Conservation (phyloP, 2,888 invertebrate species). For the Kryphioiulus occultus region DNA sequence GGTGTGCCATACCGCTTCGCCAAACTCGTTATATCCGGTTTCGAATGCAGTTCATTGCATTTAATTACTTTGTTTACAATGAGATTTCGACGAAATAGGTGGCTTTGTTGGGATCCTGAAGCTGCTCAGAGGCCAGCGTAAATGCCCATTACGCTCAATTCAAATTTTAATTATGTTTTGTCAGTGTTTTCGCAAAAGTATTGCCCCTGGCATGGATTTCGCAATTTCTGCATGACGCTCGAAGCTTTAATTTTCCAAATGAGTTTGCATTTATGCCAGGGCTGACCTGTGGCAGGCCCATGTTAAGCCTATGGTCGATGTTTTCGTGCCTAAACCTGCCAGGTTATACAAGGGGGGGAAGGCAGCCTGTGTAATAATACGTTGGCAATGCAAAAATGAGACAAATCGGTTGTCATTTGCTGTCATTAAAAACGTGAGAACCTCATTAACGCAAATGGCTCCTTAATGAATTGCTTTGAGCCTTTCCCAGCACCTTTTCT, state of each 20-base stretch:
- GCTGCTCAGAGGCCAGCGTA: neutral
- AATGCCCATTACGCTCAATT: neutral
- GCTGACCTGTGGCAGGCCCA: neutral
- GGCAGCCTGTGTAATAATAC: neutral
- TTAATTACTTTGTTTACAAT: neutral
- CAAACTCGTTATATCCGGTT: neutral
- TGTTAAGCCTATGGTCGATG: neutral
- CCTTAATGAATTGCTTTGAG: constrained; percentile 41
- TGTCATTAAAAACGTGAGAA: constrained; percentile 48
- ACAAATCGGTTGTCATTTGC: constrained; percentile 44
- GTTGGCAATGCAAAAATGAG: neutral
- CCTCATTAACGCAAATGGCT: constrained; percentile 28
- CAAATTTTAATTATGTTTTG: neutral
- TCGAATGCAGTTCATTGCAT: neutral
- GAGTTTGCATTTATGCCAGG: neutral
- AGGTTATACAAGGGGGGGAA: neutral
- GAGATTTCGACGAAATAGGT: neutral
- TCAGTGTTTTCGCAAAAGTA: neutral
- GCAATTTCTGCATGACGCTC: neutral
- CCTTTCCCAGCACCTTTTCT: constrained; percentile 1
- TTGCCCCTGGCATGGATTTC: neutral
- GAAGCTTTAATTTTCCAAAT: neutral
- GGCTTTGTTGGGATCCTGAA: neutral
- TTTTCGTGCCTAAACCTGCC: neutral
- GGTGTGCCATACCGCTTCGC: neutral